Base-by-base conservation (phyloP, 2,797 vertebrate genomes). In the Lagorchestes hirsutus region DNA sequence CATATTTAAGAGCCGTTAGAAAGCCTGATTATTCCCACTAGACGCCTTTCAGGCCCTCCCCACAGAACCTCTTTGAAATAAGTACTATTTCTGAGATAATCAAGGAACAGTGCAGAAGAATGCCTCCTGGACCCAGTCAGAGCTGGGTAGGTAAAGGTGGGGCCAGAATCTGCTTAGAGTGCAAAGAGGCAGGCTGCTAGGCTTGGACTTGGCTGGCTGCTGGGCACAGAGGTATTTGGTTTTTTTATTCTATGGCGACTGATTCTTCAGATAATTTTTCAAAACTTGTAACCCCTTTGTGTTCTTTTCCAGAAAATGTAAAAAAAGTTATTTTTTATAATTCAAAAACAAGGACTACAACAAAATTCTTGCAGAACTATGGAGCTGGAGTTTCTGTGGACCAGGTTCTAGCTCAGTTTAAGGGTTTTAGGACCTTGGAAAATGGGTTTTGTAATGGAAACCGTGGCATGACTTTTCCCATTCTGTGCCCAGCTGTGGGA, bases 1-100 rank as follows among this genome's bases (percentile, higher is more conserved):
- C 96, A 91, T 97, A 94, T 94, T 98, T 97, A 34, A 92, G 55
- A 90, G 96, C 67, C 10, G 93, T 97, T 96, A 97, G 98, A 96
- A 97, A 96, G 87, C 96, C 95, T 97, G 97, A 91, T 97, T 97
- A 96, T 98, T 97, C 92, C 96, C 95, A 96, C 96, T 96, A 98
- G 98, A 98, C 98, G 97, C 95, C 97, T 98, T 98, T 95, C 93
- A 97, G 97, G n/a, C 90, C 96, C 96, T 98, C 97, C 96, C 96
- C 87, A 90, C 50, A 98, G 97, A 98, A 98, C 97, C 90, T 52
- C 97, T 97, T 97, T 94, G 96, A 97, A 98, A 98, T 98, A 97
- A 98, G 97, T 97, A 98, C 98, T 98, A 97, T 98, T 98, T 98
- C 97, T 98, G 97, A 97, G 96, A 97, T 98, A 98, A 97, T 98